These are phyloP conservation scores for Proterorhinus semilunaris DNA, from an alignment of 2,113 vertebrate genomes.

Conservation along the genomic window DNA sequence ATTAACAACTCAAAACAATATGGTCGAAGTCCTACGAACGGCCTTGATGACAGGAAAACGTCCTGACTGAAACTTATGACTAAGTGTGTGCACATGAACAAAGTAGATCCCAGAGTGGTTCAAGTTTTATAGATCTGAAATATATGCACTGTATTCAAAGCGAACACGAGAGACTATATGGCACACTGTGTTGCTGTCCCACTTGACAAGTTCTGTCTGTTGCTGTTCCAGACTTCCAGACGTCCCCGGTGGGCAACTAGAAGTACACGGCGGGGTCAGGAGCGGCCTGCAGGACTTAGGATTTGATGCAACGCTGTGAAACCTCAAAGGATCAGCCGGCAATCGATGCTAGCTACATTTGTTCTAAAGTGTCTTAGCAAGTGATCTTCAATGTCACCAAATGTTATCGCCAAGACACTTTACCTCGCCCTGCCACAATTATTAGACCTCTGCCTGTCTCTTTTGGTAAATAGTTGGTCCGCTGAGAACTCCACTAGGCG, in stretches of 20 bases:
- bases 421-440: constrained; percentile 31
- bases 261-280: constrained; percentile 29
- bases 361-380: constrained; percentile 48
- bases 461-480: constrained; percentile 53
- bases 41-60: too few relatives aligned
- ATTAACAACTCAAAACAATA: too few relatives aligned
- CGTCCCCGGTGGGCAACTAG: constrained; percentile 11
- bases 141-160: background rate
- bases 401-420: constrained; percentile 13
- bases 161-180: background rate
- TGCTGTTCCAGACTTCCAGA: constrained; percentile 5
- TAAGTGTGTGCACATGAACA: too few relatives aligned
- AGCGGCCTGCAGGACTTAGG: constrained; percentile 15
- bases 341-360: constrained; percentile 49
- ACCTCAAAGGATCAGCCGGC: constrained; percentile 49
- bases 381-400: constrained; percentile 55
- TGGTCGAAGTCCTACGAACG: too few relatives aligned
- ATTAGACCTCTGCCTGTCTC: constrained; percentile 39
- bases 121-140: background rate
- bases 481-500: constrained; percentile 39
- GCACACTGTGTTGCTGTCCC: constrained; percentile 17
- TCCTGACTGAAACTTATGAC: too few relatives aligned
- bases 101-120: too few relatives aligned
- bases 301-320: constrained; percentile 35
- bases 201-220: constrained; percentile 7